Conservation (phyloP, 2,113 vertebrate genomes). For the Dolichallabes microphthalmus region DNA sequence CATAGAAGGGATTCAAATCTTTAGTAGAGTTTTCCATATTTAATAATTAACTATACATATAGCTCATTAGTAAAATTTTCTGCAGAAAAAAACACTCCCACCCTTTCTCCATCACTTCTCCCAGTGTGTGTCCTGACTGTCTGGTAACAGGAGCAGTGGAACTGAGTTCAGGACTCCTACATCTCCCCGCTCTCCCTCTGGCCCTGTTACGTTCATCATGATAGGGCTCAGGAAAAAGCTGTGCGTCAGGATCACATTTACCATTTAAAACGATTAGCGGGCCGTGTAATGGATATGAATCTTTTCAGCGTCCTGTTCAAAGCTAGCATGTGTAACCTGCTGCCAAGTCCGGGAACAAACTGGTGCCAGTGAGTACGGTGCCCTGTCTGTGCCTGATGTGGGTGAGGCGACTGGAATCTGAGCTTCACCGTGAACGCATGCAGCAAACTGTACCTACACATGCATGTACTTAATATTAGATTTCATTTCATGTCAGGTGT, state of each 20-base stretch:
- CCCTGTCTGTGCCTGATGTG: not conserved
- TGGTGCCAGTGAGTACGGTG: slow-evolving; percentile 17
- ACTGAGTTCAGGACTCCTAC: slow-evolving; percentile 45
- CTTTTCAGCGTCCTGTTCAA: slow-evolving; percentile 19
- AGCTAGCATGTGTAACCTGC: slow-evolving; percentile 14
- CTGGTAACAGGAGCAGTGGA: slow-evolving; percentile 29
- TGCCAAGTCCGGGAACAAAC: slow-evolving; percentile 9
- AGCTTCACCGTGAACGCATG: not conserved
- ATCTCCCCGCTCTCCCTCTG: slow-evolving; percentile 52
- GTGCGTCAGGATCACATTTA: slow-evolving; percentile 29
- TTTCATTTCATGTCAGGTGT: not conserved
- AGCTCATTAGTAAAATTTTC: too few species aligned
- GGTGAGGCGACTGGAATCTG: not conserved
- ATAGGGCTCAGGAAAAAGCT: slow-evolving; percentile 29
- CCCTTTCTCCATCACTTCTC: slow-evolving; percentile 58
- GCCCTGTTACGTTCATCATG: slow-evolving; percentile 49
- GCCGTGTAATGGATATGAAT: slow-evolving; percentile 30
- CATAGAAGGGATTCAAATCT: too few species aligned
- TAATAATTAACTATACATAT: too few species aligned
- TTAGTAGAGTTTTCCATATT: too few species aligned
- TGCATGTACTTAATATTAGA: not conserved
- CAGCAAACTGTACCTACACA: not conserved
- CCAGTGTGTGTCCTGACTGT: slow-evolving; percentile 55
- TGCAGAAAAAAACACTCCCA: not conserved
- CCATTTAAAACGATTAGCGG: slow-evolving; percentile 42